Percentiles rank a stretch among this genome's conserved stretches.
Conservation (phyloP, 2,113 vertebrate genomes). For the Xiphias gladius region DNA sequence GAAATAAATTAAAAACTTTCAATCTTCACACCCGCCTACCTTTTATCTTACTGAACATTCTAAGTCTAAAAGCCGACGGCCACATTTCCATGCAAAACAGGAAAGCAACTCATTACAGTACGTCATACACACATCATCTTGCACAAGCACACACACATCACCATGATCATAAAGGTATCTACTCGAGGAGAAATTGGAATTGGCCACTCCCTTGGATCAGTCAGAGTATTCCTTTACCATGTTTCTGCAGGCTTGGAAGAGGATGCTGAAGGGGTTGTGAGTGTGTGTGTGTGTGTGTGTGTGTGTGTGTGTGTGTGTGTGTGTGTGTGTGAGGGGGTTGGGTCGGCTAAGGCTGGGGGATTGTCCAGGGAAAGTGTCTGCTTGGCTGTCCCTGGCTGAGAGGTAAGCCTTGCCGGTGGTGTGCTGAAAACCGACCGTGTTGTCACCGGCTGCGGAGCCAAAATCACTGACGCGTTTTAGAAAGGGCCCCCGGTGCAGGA, state of each 20-base stretch:
- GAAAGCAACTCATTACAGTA: conserved; percentile 24
- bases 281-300: conserved; percentile 20
- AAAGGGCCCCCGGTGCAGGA: conserved; percentile 55
- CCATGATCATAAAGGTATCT: conserved; percentile 57
- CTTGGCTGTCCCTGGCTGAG: conserved; percentile 69
- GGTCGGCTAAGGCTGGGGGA: conserved; percentile 37
- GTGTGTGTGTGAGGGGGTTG: neutral
- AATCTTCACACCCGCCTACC: neutral
- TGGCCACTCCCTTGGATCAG: conserved; percentile 58
- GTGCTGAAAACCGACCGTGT: conserved; percentile 71
- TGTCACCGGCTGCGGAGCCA: conserved; percentile 63
- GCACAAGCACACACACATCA: neutral
- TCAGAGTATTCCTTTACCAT: conserved; percentile 65
- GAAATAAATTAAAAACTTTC: conserved; percentile 29
- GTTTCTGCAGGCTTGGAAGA: conserved; percentile 61
- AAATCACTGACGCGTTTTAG: conserved; percentile 71
- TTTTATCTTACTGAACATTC: conserved; percentile 15
- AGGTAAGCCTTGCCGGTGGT: conserved; percentile 65
- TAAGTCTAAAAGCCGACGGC: conserved; percentile 32
- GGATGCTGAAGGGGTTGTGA: conserved; percentile 37
- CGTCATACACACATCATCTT: conserved; percentile 33
- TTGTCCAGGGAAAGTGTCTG: conserved; percentile 73
- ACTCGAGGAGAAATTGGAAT: conserved; percentile 64
- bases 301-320: conserved; percentile 36
- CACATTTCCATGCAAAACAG: conserved; percentile 12